These are phyloP conservation scores for Heliconius erato DNA, from an alignment of 2,888 invertebrate genomes.

Conservation along the genomic window DNA sequence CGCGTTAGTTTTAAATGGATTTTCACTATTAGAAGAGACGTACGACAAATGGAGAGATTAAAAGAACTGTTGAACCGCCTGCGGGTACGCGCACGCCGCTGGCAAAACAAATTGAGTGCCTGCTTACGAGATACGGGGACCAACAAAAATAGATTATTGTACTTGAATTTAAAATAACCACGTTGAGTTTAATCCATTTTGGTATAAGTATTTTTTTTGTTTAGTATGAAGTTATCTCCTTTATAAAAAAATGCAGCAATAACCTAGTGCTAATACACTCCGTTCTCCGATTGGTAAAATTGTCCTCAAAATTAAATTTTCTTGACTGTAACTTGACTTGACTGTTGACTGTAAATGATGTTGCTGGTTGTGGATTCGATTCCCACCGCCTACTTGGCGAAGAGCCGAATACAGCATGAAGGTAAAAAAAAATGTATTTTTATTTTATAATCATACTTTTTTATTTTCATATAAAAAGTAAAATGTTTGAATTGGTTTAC, in stretches of 20 bases:
- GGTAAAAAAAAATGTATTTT: no score
- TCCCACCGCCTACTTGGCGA: no score
- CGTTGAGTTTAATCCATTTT: neutral
- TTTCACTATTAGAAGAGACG: conserved; percentile 70
- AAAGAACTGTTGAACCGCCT: conserved; percentile 64
- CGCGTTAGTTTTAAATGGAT: conserved; percentile 69
- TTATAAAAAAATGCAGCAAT: neutral
- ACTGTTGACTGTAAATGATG: no score
- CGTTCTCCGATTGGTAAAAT: no score
- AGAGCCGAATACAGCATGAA: no score
- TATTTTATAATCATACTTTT: no score
- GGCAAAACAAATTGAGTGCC: conserved; percentile 58
- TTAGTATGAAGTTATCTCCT: neutral
- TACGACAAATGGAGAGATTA: conserved; percentile 69
- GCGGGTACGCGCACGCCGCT: conserved; percentile 62
- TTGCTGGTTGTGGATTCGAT: no score
- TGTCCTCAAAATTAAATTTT: no score
- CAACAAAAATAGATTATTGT: conserved; percentile 39
- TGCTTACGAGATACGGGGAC: conserved; percentile 40
- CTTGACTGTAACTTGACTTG: no score
- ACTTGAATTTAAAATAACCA: conserved; percentile 5
- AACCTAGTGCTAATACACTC: neutral
- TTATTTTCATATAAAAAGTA: no score
- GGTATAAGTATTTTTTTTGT: neutral
- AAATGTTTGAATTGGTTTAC: no score